Conservation (phyloP, 53 echinoderm and acorn worm genomes). For the Luidia sarsii region DNA sequence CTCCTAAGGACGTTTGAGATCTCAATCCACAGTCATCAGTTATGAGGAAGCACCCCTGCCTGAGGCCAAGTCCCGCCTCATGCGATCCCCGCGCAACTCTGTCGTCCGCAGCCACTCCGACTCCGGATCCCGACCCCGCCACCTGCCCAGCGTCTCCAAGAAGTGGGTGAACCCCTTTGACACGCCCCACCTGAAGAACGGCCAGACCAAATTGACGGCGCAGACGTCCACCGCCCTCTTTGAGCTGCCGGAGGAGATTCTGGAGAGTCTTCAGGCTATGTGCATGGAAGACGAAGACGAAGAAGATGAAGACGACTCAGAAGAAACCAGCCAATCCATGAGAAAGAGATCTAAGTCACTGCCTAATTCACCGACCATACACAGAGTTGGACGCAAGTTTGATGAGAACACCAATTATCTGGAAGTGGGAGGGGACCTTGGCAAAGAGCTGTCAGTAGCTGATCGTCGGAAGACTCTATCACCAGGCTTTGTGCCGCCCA, state of each 20-base stretch:
- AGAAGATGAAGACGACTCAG: conserved; percentile 12
- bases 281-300: conserved; percentile 22
- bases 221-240: neutral
- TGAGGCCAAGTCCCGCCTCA: conserved; percentile 23
- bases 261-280: conserved; percentile 33
- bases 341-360: conserved; percentile 51
- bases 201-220: conserved; percentile 58
- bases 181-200: conserved; percentile 77
- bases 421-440: neutral
- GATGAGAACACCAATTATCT: conserved; percentile 47
- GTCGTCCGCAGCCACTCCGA: conserved; percentile 80
- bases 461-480: conserved; percentile 24
- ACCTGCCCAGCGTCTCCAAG: conserved; percentile 4
- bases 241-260: conserved; percentile 30
- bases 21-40: neutral
- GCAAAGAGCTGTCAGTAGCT: neutral
- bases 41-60: neutral
- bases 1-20: conserved; percentile 38
- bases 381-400: conserved; percentile 7
- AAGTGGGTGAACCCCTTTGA: conserved; percentile 80
- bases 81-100: conserved; percentile 29
- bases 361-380: conserved; percentile 49
- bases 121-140: conserved; percentile 53
- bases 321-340: neutral
- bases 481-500: conserved; percentile 12